Evolutionary conservation across 2,888 invertebrate genomes (phyloP), one percentile per base, ranked within the genome.

Genomic region (Rhorus exstirpatorius): DNA sequence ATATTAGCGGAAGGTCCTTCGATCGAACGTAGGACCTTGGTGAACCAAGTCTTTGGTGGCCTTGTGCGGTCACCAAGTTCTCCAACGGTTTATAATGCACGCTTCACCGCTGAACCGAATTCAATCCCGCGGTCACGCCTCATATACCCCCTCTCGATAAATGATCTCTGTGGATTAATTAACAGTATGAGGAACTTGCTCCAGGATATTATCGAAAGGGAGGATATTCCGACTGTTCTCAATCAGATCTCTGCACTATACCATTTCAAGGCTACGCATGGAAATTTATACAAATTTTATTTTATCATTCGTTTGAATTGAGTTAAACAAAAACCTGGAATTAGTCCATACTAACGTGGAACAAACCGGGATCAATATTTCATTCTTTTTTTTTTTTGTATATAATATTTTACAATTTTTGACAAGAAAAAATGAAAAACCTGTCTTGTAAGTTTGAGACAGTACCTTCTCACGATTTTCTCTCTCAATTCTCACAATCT

Each of bases 121-220:
- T 77, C 51, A 70, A 38, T 70, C 26, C 26, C 26, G 41, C 19
- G 44, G 75, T 75, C 55, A 75, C 53, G 65, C 65, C 31, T 41
- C 51, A 51, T n/a, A n/a, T n/a, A n/a, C n/a, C n/a, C 41, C 61
- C 46, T 17, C 38, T 44, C 38, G 26, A 41, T 44, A 63, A 51
- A 75, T 68, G 17, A 61, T 68, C 77, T 35, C 70, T 53, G 46
- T 35, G 44, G 70, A 41, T 61, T 60, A 24, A 51, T 60, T 58
- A 53, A 60, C 44, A n/a, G 19, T 24, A 61, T 3, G 76, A 58
- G 49, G 26, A 68, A 49, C 61, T 51, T 31, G 19, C 10, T 8
- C 12, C 3, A 3, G 10, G 14, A 70, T 38, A 55, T 41, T 19
- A 31, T 41, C 44, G n/a, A 26, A 46, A 49, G 38, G 24, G 65